A percentile compares a stretch with the other conserved stretches of the same genome.
These are phyloP conservation scores for Bombus consobrinus DNA, from an alignment of 1,140 invertebrate species.

Conservation along the genomic window DNA sequence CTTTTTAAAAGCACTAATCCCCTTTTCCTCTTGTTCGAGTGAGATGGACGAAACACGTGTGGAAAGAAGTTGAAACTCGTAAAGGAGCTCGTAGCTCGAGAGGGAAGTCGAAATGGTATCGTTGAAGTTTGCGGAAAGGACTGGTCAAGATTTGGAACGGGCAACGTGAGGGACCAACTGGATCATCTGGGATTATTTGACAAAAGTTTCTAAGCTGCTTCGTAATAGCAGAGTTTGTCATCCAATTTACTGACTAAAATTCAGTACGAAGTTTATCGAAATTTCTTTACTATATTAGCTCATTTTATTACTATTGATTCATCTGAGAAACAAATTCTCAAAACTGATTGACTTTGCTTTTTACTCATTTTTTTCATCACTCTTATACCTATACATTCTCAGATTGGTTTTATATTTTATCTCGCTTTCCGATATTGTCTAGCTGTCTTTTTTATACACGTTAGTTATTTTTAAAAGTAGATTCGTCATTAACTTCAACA, in stretches of 20 bases:
- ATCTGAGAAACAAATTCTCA: no score
- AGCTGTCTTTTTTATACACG: background rate
- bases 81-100: background rate
- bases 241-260: constrained; percentile 1
- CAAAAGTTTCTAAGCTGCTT: constrained; percentile 9
- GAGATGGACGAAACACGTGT: background rate
- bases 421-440: background rate
- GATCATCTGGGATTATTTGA: constrained; percentile 13
- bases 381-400: background rate
- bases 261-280: background rate
- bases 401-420: background rate
- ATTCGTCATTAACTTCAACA: background rate
- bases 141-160: background rate
- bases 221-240: constrained; percentile 2
- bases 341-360: background rate
- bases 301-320: background rate
- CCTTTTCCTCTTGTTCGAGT: background rate
- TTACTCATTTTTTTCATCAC: background rate
- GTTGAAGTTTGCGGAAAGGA: constrained; percentile 1
- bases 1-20: background rate
- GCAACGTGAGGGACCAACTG: background rate
- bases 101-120: background rate
- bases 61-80: constrained; percentile 7
- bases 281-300: background rate
- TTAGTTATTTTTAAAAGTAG: background rate